Evolutionary conservation across 2,797 vertebrate genomes (phyloP).

Genomic region (Leptatherina wallacei): DNA sequence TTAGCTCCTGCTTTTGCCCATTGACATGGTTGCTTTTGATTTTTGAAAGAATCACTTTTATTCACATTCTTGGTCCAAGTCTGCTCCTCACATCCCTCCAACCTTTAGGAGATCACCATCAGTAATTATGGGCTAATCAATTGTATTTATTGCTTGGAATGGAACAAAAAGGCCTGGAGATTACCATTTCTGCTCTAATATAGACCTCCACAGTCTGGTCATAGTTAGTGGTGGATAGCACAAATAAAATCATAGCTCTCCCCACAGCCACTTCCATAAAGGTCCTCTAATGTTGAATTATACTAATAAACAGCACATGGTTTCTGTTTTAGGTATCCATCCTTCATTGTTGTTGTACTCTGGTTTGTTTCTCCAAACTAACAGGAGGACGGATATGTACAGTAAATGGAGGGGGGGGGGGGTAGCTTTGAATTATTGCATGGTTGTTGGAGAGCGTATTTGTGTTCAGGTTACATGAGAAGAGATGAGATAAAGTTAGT

Average conservation of each 20-base stretch:
- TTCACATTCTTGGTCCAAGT: conserved; percentile 32
- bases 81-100: conserved; percentile 27
- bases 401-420: conserved; percentile 17
- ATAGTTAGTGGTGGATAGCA: conserved; percentile 31
- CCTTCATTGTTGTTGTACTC: conserved; percentile 26
- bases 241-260: conserved; percentile 31
- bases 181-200: conserved; percentile 8
- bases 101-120: conserved; percentile 44
- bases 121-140: conserved; percentile 53
- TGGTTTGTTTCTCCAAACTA: conserved; percentile 45
- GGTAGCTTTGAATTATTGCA: conserved; percentile 20
- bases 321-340: conserved; percentile 50
- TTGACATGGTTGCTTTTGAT: conserved; percentile 28
- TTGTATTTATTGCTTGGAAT: conserved; percentile 49
- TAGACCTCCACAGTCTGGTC: conserved; percentile 33
- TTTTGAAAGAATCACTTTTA: conserved; percentile 38
- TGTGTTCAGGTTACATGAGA: conserved; percentile 60
- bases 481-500: conserved; percentile 60
- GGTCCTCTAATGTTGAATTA: conserved; percentile 31
- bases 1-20: conserved; percentile 2
- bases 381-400: conserved; percentile 19
- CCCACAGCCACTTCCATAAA: conserved; percentile 34
- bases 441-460: conserved; percentile 32
- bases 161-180: conserved; percentile 36
- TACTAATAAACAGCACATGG: conserved; percentile 52